These are phyloP conservation scores for Anarhynchus alexandrinus DNA, from an alignment of 2,113 vertebrate genomes.

Conservation along the genomic window DNA sequence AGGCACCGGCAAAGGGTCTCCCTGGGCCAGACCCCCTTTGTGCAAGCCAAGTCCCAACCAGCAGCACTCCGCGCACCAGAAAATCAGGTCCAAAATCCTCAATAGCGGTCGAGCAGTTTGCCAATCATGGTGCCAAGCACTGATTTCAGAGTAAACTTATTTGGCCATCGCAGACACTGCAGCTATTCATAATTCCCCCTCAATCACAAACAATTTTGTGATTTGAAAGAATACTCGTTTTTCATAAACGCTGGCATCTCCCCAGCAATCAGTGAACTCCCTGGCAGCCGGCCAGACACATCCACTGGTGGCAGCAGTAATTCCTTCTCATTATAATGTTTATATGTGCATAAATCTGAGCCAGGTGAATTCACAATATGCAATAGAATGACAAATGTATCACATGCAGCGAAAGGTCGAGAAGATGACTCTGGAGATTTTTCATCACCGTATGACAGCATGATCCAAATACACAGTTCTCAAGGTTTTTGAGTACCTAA, in stretches of 20 bases:
- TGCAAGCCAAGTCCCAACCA: accelerated
- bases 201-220: constrained; percentile 32
- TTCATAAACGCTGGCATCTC: not conserved
- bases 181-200: constrained; percentile 28
- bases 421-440: not conserved
- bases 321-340: constrained; percentile 46
- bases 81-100: not conserved
- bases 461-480: not conserved
- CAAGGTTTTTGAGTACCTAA: not conserved
- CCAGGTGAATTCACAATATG: not conserved
- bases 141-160: not conserved
- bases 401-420: not conserved
- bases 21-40: not conserved
- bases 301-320: not conserved
- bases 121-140: not conserved
- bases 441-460: not conserved
- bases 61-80: not conserved
- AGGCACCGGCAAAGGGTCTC: not conserved
- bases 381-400: not conserved
- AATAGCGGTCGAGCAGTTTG: not conserved
- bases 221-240: constrained; percentile 54
- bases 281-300: constrained; percentile 21
- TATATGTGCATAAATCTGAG: not conserved
- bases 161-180: not conserved
- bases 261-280: constrained; percentile 3